Conservation (phyloP, 2,113 vertebrate species). For the Patagioenas fasciata region DNA sequence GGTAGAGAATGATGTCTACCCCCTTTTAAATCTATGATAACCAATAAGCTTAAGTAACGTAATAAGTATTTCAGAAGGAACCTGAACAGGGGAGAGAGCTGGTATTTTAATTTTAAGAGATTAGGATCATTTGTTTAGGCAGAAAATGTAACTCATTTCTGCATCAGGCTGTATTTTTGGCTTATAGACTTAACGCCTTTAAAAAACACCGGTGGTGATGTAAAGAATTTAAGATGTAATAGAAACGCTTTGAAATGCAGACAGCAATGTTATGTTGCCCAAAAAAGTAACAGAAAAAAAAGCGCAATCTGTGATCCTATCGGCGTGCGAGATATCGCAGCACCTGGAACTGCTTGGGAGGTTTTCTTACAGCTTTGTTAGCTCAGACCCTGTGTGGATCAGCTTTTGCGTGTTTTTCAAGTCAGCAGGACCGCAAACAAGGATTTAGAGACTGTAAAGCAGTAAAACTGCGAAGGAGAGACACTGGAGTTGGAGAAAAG, state of each 20-base stretch:
- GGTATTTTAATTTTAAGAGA: conserved; percentile 29
- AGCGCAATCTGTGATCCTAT: background rate
- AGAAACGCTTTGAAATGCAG: conserved; percentile 28
- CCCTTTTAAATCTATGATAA: background rate
- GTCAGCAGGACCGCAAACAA: conserved; percentile 10
- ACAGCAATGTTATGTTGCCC: background rate
- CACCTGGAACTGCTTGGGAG: conserved; percentile 47
- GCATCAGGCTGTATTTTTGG: background rate
- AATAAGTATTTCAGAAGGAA: background rate
- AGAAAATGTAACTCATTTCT: conserved; percentile 5
- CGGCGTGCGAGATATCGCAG: background rate
- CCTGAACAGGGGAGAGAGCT: background rate
- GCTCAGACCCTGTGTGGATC: background rate
- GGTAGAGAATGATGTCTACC: background rate
- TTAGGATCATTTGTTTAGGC: background rate
- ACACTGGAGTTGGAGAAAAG: background rate
- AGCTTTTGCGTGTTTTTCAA: conserved; percentile 20
- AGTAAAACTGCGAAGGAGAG: conserved; percentile 23
- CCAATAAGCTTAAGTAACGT: background rate
- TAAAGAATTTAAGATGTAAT: background rate
- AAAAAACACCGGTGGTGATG: background rate
- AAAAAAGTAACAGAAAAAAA: background rate
- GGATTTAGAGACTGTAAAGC: conserved; percentile 9
- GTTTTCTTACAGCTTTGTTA: conserved; percentile 7
- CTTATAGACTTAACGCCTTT: background rate